Percentiles rank a stretch among this genome's conserved stretches.
These are phyloP conservation scores for Hemiscyllium ocellatum DNA, from an alignment of 2,113 vertebrate genomes.

Conservation along the genomic window DNA sequence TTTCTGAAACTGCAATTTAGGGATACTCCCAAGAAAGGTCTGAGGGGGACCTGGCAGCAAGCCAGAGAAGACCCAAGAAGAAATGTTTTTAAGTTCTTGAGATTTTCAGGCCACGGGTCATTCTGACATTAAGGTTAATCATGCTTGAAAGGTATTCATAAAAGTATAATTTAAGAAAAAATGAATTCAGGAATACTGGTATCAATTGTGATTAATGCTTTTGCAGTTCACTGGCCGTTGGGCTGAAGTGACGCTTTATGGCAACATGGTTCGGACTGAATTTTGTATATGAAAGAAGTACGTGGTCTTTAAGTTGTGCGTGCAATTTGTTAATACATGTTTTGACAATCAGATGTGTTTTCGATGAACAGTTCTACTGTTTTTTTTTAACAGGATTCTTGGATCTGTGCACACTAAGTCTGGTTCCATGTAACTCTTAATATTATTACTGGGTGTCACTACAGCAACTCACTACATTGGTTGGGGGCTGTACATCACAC, in stretches of 20 bases:
- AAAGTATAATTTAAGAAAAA: neutral
- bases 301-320: neutral
- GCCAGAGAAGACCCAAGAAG: neutral
- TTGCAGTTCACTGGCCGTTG: neutral
- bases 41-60: neutral
- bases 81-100: neutral
- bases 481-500: neutral
- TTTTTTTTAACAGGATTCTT: constrained; percentile 11
- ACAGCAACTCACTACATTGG: neutral
- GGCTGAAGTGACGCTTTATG: neutral
- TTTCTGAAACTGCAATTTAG: neutral
- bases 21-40: neutral
- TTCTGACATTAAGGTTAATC: neutral
- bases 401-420: neutral
- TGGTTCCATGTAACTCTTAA: constrained; percentile 33
- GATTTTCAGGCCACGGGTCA: neutral
- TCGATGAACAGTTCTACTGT: neutral
- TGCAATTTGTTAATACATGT: neutral
- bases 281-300: neutral
- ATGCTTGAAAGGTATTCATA: neutral
- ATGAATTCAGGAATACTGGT: neutral
- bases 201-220: neutral
- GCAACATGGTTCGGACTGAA: neutral
- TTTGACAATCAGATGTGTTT: neutral
- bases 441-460: neutral